A percentile compares a stretch with the other conserved stretches of the same genome.
Conservation (phyloP, 2,113 vertebrate genomes). For the Chrysemys picta region DNA sequence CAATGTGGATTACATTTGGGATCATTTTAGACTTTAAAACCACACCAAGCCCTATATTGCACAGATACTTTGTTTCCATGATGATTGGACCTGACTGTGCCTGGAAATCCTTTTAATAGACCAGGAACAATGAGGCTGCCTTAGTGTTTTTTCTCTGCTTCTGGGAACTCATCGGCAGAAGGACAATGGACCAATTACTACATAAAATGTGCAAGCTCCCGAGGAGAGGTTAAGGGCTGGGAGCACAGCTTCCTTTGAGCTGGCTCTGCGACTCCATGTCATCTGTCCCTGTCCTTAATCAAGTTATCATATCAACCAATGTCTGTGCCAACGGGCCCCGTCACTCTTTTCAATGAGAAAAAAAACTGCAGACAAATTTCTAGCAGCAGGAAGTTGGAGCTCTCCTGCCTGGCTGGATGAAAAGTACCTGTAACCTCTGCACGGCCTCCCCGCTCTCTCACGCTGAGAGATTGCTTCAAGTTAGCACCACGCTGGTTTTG, state of each 20-base stretch:
- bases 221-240: conserved; percentile 83
- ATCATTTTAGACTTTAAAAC: background rate
- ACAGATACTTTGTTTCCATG: conserved; percentile 8
- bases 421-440: conserved; percentile 89
- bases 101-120: background rate
- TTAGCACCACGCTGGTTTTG: conserved; percentile 53
- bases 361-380: conserved; percentile 93
- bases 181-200: conserved; percentile 66
- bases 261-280: conserved; percentile 78
- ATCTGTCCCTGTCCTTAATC: conserved; percentile 88
- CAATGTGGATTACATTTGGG: rapidly evolving
- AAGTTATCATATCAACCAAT: conserved; percentile 92
- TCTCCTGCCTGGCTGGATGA: conserved; percentile 84
- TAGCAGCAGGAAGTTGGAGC: conserved; percentile 88
- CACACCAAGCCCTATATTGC: background rate
- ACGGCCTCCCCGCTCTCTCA: conserved; percentile 78
- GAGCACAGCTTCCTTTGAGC: conserved; percentile 82
- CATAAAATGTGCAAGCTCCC: conserved; percentile 68
- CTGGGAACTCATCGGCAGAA: background rate
- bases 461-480: conserved; percentile 77
- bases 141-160: background rate
- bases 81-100: background rate
- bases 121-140: background rate
- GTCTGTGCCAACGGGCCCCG: conserved; percentile 80
- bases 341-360: conserved; percentile 85